phyloP scores from a whole-genome alignment of 2,888 invertebrate species.

The Campaea margaritaria region DNA sequence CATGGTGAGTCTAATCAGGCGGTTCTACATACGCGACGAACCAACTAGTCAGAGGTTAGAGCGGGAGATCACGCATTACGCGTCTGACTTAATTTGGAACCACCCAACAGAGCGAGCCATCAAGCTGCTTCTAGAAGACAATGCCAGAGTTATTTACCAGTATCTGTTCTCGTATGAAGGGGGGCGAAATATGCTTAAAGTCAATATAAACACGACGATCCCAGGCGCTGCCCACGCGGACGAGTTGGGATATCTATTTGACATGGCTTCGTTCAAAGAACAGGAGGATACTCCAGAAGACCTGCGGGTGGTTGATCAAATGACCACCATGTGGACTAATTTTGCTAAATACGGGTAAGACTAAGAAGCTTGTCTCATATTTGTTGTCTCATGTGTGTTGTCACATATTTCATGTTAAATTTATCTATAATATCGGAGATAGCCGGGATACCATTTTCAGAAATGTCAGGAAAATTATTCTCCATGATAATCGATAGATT shows the following conservation, averaged over 20 bases:
- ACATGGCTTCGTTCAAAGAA: conserved; percentile 8
- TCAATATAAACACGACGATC: conserved; percentile 36
- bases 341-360: conserved; percentile 45
- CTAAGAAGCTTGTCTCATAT: too few relatives aligned
- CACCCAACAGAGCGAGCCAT: conserved; percentile 49
- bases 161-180: conserved; percentile 58
- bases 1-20: background rate
- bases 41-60: background rate
- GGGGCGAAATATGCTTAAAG: conserved; percentile 48
- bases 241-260: conserved; percentile 51
- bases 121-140: conserved; percentile 41
- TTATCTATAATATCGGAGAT: too few relatives aligned
- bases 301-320: conserved; percentile 20
- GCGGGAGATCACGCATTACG: conserved; percentile 42
- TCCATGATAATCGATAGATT: too few relatives aligned
- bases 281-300: conserved; percentile 25
- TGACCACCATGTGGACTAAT: too few relatives aligned
- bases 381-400: too few relatives aligned
- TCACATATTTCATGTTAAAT: too few relatives aligned
- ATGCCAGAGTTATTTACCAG: conserved; percentile 44
- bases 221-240: conserved; percentile 15
- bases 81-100: conserved; percentile 47
- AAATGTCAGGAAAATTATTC: too few relatives aligned
- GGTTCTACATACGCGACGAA: conserved; percentile 21
- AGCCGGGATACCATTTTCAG: too few relatives aligned